phyloP scores from a whole-genome alignment of 2,113 vertebrate species.

The Raja brachyura region DNA sequence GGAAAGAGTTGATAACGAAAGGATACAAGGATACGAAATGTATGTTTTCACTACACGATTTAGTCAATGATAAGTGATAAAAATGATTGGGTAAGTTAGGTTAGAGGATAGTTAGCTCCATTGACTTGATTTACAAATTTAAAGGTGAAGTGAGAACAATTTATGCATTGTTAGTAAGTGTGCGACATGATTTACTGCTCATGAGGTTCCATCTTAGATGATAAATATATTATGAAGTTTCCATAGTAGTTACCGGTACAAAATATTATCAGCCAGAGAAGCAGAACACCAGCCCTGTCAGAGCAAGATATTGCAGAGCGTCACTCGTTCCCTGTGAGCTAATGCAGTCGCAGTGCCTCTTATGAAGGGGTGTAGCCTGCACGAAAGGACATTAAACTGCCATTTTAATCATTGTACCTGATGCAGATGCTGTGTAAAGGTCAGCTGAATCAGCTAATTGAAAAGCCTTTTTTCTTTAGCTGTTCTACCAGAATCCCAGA shows the following conservation, averaged over 20 bases:
- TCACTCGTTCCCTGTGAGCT: background rate
- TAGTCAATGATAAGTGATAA: background rate
- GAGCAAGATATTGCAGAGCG: background rate
- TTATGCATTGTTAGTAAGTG: background rate
- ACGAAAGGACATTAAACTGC: background rate
- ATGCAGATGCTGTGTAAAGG: background rate
- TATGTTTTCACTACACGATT: background rate
- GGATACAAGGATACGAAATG: background rate
- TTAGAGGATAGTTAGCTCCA: background rate
- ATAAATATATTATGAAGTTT: background rate
- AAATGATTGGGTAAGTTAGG: background rate
- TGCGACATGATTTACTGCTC: background rate
- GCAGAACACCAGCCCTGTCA: background rate
- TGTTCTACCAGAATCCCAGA: background rate
- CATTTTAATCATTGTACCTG: background rate
- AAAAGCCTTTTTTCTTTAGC: background rate
- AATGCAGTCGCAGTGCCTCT: background rate
- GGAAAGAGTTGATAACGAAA: too few relatives aligned
- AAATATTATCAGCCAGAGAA: background rate
- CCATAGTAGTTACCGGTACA: background rate
- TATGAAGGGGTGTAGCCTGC: background rate
- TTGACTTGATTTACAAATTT: conserved; percentile 8
- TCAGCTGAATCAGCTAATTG: background rate
- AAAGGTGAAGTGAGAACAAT: background rate
- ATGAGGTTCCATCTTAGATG: background rate